phyloP scores from a whole-genome alignment of 2,888 invertebrate species.

The Hydrotaea diabolus region DNA sequence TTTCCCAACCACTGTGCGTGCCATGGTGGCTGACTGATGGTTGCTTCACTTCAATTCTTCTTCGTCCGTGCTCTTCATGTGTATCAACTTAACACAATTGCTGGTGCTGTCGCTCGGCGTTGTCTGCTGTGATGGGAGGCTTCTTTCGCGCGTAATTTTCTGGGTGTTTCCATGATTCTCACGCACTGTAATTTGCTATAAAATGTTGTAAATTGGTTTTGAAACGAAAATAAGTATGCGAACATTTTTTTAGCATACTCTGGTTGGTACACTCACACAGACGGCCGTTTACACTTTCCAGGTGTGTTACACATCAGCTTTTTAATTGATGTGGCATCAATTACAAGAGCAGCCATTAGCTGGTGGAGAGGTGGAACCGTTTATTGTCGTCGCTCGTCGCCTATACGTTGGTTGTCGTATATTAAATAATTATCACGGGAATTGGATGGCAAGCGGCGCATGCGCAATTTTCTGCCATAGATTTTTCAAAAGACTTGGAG shows the following conservation, averaged over 20 bases:
- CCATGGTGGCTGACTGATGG: too few relatives aligned
- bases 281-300: slow-evolving; percentile 4
- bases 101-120: not conserved
- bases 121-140: not conserved
- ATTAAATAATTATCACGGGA: not conserved
- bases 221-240: not conserved
- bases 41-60: slow-evolving; percentile 36
- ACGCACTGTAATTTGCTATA: slow-evolving; percentile 38
- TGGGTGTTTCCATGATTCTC: slow-evolving; percentile 36
- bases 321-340: slow-evolving; percentile 31
- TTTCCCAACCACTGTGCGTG: not conserved
- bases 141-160: slow-evolving; percentile 7
- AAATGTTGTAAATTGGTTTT: slow-evolving; percentile 30
- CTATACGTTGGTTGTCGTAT: not conserved
- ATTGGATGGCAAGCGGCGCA: not conserved
- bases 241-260: too few relatives aligned
- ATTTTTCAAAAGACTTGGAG: not conserved
- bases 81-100: slow-evolving; percentile 47
- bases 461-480: not conserved
- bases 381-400: slow-evolving; percentile 19
- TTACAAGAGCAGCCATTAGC: not conserved
- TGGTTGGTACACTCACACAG: not conserved
- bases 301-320: slow-evolving; percentile 15
- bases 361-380: slow-evolving; percentile 48
- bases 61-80: not conserved